These are phyloP conservation scores for Proales similis DNA, from an alignment of 1,140 invertebrate genomes.

Conservation along the genomic window DNA sequence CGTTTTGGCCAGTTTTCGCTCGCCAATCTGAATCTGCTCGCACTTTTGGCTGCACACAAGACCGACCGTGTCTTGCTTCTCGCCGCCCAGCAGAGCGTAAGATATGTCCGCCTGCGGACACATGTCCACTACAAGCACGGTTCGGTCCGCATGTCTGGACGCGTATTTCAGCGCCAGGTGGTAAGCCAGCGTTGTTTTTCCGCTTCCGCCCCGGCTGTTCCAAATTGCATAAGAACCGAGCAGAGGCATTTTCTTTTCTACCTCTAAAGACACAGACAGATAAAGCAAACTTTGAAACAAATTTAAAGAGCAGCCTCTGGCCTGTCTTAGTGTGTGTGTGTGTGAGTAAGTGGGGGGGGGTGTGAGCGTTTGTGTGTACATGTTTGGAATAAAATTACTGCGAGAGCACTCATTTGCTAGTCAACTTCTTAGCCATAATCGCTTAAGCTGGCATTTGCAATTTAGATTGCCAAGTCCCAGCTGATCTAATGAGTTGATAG, in stretches of 20 bases:
- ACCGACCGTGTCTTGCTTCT: slow-evolving; percentile 22
- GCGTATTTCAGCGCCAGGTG: slow-evolving; percentile 37
- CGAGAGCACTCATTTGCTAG: no score
- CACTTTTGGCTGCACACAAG: slow-evolving; percentile 29
- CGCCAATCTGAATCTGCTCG: slow-evolving; percentile 1
- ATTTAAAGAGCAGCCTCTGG: no score
- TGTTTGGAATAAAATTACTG: no score
- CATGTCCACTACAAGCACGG: slow-evolving; percentile 33
- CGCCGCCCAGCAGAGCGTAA: slow-evolving; percentile 26
- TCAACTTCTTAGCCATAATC: no score
- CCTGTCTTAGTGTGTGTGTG: no score
- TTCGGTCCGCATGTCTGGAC: slow-evolving; percentile 26
- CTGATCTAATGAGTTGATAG: no score
- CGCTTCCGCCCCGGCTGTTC: slow-evolving; percentile 35
- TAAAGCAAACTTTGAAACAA: not conserved
- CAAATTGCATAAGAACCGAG: slow-evolving; percentile 36
- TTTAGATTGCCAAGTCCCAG: no score
- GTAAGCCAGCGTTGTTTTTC: slow-evolving; percentile 37
- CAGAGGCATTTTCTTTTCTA: slow-evolving; percentile 31
- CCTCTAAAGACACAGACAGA: not conserved
- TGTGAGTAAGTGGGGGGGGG: no score
- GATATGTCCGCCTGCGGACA: slow-evolving; percentile 36
- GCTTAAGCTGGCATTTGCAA: no score
- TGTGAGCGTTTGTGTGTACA: no score
- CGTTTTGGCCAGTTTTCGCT: slow-evolving; percentile 27